Conservation (phyloP, 2,113 vertebrate genomes). For the Hiodon tergisus region DNA sequence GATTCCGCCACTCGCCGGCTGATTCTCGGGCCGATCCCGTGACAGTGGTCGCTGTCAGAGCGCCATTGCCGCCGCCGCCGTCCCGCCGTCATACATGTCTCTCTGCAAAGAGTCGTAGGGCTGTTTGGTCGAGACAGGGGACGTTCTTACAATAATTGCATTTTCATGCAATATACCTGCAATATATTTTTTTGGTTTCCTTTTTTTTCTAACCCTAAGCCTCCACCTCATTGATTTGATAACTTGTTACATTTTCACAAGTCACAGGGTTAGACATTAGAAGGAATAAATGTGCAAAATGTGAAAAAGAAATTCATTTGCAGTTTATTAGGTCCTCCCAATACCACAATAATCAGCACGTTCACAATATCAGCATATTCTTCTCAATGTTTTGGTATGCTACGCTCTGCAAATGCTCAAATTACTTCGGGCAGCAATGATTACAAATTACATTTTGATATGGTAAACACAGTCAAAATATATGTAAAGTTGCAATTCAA, state of each 20-base stretch:
- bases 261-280: conserved; percentile 4
- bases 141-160: background rate
- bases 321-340: conserved; percentile 9
- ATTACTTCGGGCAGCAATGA: conserved; percentile 35
- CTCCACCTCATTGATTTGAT: conserved; percentile 9
- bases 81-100: background rate
- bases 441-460: conserved; percentile 37
- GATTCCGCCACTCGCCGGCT: conserved; percentile 26
- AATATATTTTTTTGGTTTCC: too few relatives aligned
- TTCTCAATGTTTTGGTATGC: conserved; percentile 23
- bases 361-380: background rate
- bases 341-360: background rate
- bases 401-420: conserved; percentile 26
- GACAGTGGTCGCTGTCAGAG: background rate
- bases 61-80: conserved; percentile 7
- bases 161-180: background rate
- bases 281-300: background rate
- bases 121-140: too few relatives aligned
- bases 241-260: conserved; percentile 17
- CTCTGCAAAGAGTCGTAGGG: background rate
- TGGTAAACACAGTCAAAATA: conserved; percentile 39
- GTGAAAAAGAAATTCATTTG: conserved; percentile 18
- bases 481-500: conserved; percentile 32
- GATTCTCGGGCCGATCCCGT: background rate
- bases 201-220: conserved; percentile 3